Conservation (phyloP, 2,113 vertebrate species). For the Prinia subflava region DNA sequence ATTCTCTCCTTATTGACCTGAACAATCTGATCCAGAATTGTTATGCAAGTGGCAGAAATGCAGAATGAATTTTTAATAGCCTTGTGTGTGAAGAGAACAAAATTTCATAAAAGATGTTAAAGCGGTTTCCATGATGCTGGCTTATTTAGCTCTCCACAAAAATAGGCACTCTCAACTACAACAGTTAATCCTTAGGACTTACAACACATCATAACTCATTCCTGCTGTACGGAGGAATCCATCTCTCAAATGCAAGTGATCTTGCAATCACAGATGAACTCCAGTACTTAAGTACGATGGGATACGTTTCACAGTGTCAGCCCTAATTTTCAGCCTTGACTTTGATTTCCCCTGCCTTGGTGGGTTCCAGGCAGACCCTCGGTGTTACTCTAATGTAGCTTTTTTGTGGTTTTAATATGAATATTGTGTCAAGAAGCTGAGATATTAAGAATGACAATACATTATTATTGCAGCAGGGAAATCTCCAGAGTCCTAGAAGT, state of each 20-base stretch:
- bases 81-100: not conserved
- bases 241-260: conserved; percentile 18
- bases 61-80: conserved; percentile 39
- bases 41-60: conserved; percentile 20
- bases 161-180: conserved; percentile 1
- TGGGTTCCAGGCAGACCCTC: conserved; percentile 15
- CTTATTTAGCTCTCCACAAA: conserved; percentile 17
- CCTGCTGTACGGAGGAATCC: not conserved
- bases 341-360: conserved; percentile 48
- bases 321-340: conserved; percentile 49
- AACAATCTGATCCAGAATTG: conserved; percentile 21
- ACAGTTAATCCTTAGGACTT: conserved; percentile 17
- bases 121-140: not conserved
- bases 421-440: conserved; percentile 78
- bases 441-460: conserved; percentile 87
- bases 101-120: conserved; percentile 52
- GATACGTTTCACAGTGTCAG: conserved; percentile 49
- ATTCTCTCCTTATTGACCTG: not conserved
- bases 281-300: conserved; percentile 23
- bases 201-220: conserved; percentile 30
- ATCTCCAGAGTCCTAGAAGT: conserved; percentile 73
- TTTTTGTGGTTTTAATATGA: conserved; percentile 72
- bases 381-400: conserved; percentile 49
- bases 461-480: conserved; percentile 79
- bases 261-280: conserved; percentile 22